These are phyloP conservation scores for Tenthredo scrophulariae DNA, from an alignment of 2,888 invertebrate genomes.

Conservation along the genomic window DNA sequence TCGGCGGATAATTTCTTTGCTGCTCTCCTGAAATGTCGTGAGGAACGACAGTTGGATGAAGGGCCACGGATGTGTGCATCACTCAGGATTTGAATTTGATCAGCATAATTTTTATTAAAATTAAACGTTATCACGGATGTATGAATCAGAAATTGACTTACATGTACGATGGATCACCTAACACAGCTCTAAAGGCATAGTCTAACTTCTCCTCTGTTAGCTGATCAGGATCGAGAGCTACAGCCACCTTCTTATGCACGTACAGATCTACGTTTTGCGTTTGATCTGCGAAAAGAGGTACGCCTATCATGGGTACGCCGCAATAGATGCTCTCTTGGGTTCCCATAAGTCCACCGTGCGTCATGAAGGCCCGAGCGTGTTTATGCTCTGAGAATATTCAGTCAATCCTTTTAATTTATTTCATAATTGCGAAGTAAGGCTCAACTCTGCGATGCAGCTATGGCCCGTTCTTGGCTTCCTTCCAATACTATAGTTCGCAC, in stretches of 20 bases:
- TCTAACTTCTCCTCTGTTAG: constrained; percentile 63
- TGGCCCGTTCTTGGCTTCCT: neutral
- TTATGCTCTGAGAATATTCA: constrained; percentile 65
- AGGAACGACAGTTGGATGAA: neutral
- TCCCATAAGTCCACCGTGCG: constrained; percentile 67
- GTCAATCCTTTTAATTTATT: neutral
- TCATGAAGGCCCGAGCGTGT: constrained; percentile 72
- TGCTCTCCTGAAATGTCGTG: constrained; percentile 56
- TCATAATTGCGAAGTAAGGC: neutral
- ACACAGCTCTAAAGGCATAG: constrained; percentile 62
- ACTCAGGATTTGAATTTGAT: neutral
- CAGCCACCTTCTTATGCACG: constrained; percentile 62
- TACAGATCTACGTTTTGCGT: constrained; percentile 65
- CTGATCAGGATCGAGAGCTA: constrained; percentile 60
- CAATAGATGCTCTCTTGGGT: constrained; percentile 64
- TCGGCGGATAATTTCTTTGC: constrained; percentile 42
- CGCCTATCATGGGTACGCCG: constrained; percentile 67
- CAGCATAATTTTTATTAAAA: neutral
- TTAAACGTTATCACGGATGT: neutral
- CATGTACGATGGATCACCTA: constrained; percentile 65
- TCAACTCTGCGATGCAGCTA: too few relatives aligned
- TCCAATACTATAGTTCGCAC: neutral
- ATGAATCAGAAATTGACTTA: constrained; percentile 9
- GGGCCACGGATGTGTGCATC: neutral
- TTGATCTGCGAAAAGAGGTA: constrained; percentile 68